Percentiles rank a stretch among this genome's conserved stretches.
phyloP scores from a whole-genome alignment of 1,140 invertebrate genomes.

The Rhagoletis zephyria region DNA sequence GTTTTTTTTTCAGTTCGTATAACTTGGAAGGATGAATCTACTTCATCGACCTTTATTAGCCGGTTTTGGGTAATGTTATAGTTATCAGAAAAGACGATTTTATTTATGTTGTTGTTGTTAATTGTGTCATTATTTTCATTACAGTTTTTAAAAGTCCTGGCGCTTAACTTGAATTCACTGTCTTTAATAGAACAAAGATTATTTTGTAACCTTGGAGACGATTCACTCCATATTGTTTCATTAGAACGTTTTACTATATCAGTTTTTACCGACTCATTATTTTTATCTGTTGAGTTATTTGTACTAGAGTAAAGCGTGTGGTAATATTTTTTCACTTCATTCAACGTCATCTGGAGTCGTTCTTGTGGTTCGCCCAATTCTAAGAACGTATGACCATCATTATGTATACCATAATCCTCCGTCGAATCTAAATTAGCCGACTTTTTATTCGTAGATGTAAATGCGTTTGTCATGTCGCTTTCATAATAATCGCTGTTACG shows the following conservation, averaged over 20 bases:
- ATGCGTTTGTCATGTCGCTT: constrained; percentile 14
- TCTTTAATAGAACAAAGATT: constrained; percentile 58
- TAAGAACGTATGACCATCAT: background rate
- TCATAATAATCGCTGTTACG: constrained; percentile 58
- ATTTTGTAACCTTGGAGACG: constrained; percentile 64
- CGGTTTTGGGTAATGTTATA: constrained; percentile 26
- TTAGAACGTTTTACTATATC: constrained; percentile 64
- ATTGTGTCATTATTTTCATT: constrained; percentile 73
- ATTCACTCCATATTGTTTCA: constrained; percentile 69
- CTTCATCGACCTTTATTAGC: constrained; percentile 35
- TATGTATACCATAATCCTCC: background rate
- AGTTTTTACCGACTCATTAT: constrained; percentile 54
- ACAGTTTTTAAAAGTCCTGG: constrained; percentile 19
- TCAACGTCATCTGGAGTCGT: constrained; percentile 88
- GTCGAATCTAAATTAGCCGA: background rate
- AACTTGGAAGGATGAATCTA: constrained; percentile 65
- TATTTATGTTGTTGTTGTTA: constrained; percentile 69
- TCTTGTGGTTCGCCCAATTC: constrained; percentile 73
- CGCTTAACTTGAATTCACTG: constrained; percentile 40
- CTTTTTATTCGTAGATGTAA: background rate
- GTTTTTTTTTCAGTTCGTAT: constrained; percentile 69
- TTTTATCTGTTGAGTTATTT: constrained; percentile 65
- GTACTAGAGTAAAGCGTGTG: constrained; percentile 83
- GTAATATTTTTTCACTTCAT: constrained; percentile 87
- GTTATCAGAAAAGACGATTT: constrained; percentile 53